Evolutionary conservation across 2,888 invertebrate genomes (phyloP), one percentile per base, ranked within the genome.

Genomic region (Liodrosophila aerea): DNA sequence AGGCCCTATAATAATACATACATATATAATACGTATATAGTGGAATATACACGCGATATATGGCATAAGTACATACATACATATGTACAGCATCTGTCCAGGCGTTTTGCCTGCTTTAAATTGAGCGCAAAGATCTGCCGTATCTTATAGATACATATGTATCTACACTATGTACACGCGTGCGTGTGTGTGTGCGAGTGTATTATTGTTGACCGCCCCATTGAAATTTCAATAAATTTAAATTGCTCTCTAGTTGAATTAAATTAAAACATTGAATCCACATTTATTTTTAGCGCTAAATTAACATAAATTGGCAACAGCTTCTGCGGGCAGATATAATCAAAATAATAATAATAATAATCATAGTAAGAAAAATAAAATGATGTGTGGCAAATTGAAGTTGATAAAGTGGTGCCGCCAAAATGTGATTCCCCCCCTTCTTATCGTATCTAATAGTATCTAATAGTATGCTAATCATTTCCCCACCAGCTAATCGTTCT

Each of bases 191-290:
- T n/a, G n/a, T n/a, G n/a, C n/a, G n/a, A n/a, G n/a, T n/a, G n/a
- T 31, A 16, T 7, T 43, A 34, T 50, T 61, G 47, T 59, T 39
- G 29, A 37, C 33, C 52, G 34, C 52, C 65, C 70, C 61, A 74
- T 81, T 72, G 72, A 74, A 62, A 78, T 75, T 81, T 84, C 78
- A 80, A 80, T 80, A 80, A 85, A 75, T 82, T 84, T 80, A 84
- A 80, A 80, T 80, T 80, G 80, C 73, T 75, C 82, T 75, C 78
- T 73, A 81, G 73, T 85, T 80, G 53, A 78, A 84, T 84, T 84
- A 73, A 85, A 82, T 82, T 58, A 84, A 77, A 83, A 76, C 54
- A 77, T 73, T 66, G 54, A 22, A 22, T 22, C 22, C 5, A 5
- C 22, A 22, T 72, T 39, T 81, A 84, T 80, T 77, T 84, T 84